phyloP scores from a whole-genome alignment of 2,113 vertebrate species.

The Columba janthina region DNA sequence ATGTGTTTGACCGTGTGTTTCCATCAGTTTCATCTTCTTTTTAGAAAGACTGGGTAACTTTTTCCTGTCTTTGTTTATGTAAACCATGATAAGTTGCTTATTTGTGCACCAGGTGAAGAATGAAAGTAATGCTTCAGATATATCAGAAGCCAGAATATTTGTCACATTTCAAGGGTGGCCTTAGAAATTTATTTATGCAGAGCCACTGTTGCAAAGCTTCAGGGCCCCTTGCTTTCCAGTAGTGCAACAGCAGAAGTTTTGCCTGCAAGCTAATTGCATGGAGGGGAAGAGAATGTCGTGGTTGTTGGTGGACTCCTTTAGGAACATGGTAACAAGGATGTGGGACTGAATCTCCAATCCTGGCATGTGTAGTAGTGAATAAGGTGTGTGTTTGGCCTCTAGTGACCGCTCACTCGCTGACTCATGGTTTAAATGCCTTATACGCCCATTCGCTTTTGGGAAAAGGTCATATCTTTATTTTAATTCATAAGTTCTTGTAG shows the following conservation, averaged over 20 bases:
- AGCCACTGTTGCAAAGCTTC: neutral
- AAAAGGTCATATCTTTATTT: neutral
- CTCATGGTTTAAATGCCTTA: neutral
- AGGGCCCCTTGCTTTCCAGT: neutral
- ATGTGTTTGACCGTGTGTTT: neutral
- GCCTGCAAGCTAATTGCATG: neutral
- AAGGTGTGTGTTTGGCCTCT: neutral
- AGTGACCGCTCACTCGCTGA: neutral
- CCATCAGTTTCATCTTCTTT: neutral
- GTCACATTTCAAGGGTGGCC: neutral
- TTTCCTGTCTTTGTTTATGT: neutral
- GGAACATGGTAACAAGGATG: neutral
- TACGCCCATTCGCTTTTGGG: neutral
- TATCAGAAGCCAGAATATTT: neutral
- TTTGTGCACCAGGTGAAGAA: neutral
- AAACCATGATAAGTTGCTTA: neutral
- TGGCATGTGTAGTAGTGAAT: neutral
- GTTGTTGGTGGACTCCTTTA: neutral
- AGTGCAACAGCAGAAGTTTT: neutral
- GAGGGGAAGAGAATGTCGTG: neutral
- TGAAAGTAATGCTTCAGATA: neutral
- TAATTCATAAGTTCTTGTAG: neutral
- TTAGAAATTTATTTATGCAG: neutral
- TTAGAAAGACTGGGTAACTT: neutral
- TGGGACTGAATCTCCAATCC: neutral